These are phyloP conservation scores for Heliopora coerulea DNA, from an alignment of 92 coral and sea anemone species.

Conservation along the genomic window DNA sequence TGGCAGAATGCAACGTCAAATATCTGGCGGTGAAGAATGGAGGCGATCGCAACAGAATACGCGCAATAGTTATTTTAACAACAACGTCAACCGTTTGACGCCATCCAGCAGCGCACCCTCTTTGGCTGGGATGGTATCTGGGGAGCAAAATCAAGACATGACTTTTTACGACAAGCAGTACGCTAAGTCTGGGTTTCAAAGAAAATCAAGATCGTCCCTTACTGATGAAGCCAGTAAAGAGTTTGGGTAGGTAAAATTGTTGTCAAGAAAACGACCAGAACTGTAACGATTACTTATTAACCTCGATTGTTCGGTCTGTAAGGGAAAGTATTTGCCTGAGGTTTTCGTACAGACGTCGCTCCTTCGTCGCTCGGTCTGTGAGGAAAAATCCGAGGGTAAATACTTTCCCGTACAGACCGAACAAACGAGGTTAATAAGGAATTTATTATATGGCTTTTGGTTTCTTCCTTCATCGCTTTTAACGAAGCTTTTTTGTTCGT, in stretches of 20 bases:
- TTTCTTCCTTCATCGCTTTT: no score
- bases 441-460: no score
- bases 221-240: constrained; percentile 17
- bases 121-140: constrained; percentile 21
- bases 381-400: no score
- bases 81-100: constrained; percentile 20
- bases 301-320: no score
- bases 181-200: constrained; percentile 1
- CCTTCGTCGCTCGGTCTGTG: no score
- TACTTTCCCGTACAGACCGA: no score
- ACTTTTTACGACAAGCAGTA: constrained; percentile 34
- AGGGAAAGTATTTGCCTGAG: no score
- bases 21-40: constrained; percentile 21
- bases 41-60: constrained; percentile 17
- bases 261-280: neutral
- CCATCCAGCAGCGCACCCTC: constrained; percentile 36
- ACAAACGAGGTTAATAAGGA: no score
- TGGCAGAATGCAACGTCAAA: constrained; percentile 23
- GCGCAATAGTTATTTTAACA: constrained; percentile 26
- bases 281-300: neutral
- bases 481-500: no score
- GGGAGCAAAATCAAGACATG: constrained; percentile 11
- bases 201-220: constrained; percentile 16
- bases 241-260: constrained; percentile 20
- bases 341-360: no score